Evolutionary conservation across 2,797 vertebrate species (phyloP), one percentile per base, ranked within the genome.

Genomic region (Acestrorhynchus altus): DNA sequence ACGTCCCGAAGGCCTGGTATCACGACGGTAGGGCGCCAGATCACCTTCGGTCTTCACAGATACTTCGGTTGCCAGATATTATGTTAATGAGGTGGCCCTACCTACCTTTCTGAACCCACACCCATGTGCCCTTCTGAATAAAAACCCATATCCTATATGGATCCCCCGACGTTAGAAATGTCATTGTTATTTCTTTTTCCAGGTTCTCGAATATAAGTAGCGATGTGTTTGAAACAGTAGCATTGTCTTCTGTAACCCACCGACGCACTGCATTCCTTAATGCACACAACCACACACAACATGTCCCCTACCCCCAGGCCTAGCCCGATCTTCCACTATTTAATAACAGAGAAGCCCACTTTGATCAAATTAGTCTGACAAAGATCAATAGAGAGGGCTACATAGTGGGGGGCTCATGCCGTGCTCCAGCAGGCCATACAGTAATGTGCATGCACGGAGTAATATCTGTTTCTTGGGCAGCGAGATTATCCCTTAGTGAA

Each of bases 401-500:
- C 84, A 72, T 81, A 80, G 79, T 80, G 87, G 60, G 66, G 85
- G 70, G 54, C 52, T 31, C 49, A 26, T 12, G n/a, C 80, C 72
- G 81, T 77, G 78, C 84, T 88, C 74, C 75, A 85, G 84, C 89
- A 77, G 72, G 79, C 84, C 82, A 83, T 76, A 87, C 77, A 87
- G 88, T 77, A 85, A 88, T 92, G 85, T 85, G 74, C 79, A 88
- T 90, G 86, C 88, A 83, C 83, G 80, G 81, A 89, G 87, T 88
- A 90, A 92, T 94, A 93, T 93, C 88, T 89, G 88, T 87, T 91
- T 92, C 89, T 92, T 79, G 85, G 89, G 88, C 89, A 89, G 4
- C 80, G 88, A 92, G 88, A 92, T 94, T 95, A 94, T 92, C 91
- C 88, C 89, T 92, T 90, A 93, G 92, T 93, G 91, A 93, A 91